Percentiles rank a stretch among this genome's conserved stretches.
Evolutionary conservation across 2,113 vertebrate genomes (phyloP).

Genomic region (Dipodomys stephensi): DNA sequence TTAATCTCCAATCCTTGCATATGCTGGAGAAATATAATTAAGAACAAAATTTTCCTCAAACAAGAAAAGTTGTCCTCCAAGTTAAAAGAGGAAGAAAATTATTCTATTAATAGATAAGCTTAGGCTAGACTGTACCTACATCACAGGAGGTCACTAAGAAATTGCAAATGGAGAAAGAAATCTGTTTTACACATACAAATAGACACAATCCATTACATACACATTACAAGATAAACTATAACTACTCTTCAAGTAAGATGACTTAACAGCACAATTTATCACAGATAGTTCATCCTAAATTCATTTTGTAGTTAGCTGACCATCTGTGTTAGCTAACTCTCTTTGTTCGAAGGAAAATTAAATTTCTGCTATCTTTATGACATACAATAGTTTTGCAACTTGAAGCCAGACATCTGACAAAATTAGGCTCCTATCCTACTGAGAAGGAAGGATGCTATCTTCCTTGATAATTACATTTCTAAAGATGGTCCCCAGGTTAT

Average conservation of each 20-base stretch:
- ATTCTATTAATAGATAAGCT: background rate
- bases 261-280: background rate
- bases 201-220: background rate
- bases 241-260: background rate
- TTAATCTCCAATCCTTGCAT: background rate
- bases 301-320: background rate
- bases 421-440: background rate
- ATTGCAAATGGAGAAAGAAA: constrained; percentile 5
- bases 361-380: constrained; percentile 20
- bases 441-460: background rate
- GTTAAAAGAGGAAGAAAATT: background rate
- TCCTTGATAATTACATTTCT: constrained; percentile 1
- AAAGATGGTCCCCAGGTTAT: background rate
- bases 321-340: constrained; percentile 53
- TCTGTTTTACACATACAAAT: background rate
- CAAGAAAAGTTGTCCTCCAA: background rate
- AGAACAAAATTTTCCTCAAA: constrained; percentile 31
- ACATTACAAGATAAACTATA: constrained; percentile 42
- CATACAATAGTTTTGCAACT: background rate
- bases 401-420: background rate
- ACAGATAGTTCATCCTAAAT: background rate
- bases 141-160: background rate
- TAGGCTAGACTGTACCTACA: background rate
- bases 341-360: constrained; percentile 17
- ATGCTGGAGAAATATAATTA: constrained; percentile 13